Base-by-base conservation (phyloP, 2,888 invertebrate species). In the Patella depressa region DNA sequence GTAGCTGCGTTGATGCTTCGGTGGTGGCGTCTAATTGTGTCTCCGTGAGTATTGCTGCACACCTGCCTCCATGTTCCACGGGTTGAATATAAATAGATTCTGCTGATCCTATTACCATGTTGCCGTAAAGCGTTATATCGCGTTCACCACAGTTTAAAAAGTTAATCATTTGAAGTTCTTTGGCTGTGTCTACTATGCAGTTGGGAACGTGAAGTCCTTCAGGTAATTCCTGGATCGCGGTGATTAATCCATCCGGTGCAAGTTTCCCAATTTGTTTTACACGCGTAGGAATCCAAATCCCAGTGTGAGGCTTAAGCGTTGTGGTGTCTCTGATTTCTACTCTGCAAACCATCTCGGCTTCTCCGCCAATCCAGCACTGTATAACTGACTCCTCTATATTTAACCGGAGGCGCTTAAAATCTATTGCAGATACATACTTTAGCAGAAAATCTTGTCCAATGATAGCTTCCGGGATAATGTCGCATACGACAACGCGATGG, bases 341-440 rank as follows among this genome's bases (percentile, higher is more conserved):
- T 45, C 72, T 45, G 53, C 72, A 72, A 15, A 72, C 72, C 72
- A 72, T 72, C 19, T 29, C 29, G 34, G 72, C 29, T n/a, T 72
- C 72, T 45, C 72, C 72, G 19, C 17, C 72, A 72, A 72, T 12
- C 72, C 72, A 72, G 72, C 72, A 72, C 53, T 72, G 72, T 19
- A 72, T 53, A 15, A n/a, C 45, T 19, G 72, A 15, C 45, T 72
- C 53, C 2, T n/a, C 53, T 14, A 53, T 29, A 53, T 45, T 72
- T 19, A 72, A n/a, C 72, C 53, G 29, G 11, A 72, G 19, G 53
- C 19, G 14, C 57, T 59, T n/a, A 45, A 59, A 73, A 24, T 73
- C 73, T 45, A 73, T 73, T 17, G 53, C 54, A 73, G 15, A 29
- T 15, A 73, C 54, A 55, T 57, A 29, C 14, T 54, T 55, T 19